Conservation (phyloP, 2,113 vertebrate genomes). For the Emydura subglobosa region DNA sequence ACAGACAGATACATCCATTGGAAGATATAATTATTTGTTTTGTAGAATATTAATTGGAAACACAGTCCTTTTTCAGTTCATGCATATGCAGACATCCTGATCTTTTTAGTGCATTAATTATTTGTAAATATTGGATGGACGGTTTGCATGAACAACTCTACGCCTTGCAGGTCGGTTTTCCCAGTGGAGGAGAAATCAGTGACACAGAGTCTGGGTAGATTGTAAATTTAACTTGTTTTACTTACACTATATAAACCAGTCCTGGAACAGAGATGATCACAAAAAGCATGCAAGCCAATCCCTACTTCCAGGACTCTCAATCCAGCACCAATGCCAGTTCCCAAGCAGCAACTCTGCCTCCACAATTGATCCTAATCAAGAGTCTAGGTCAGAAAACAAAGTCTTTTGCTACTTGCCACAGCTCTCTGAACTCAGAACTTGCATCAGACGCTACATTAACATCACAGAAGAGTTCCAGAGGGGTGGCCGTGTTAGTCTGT, state of each 20-base stretch:
- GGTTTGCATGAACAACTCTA: neutral
- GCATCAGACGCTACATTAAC: neutral
- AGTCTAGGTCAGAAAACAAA: neutral
- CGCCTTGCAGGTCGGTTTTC: neutral
- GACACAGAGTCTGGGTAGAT: neutral
- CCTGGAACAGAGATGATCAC: neutral
- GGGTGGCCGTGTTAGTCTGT: no score
- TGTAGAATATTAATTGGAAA: neutral
- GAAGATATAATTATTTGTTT: neutral
- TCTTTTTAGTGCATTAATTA: neutral
- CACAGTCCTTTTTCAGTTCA: neutral
- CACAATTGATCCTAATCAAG: neutral
- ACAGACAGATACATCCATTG: neutral
- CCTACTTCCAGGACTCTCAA: neutral
- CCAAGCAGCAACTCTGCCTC: neutral
- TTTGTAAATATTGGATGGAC: neutral
- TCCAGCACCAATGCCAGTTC: neutral
- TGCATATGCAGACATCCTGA: slow-evolving; percentile 40
- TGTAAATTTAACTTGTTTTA: neutral
- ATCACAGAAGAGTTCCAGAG: neutral
- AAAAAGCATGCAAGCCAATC: neutral
- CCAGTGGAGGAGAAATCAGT: neutral
- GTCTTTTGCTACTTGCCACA: neutral
- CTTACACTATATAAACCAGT: neutral
- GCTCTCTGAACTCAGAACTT: neutral